Evolutionary conservation across 2,888 invertebrate species (phyloP).

Genomic region (Bimastos eiseni): DNA sequence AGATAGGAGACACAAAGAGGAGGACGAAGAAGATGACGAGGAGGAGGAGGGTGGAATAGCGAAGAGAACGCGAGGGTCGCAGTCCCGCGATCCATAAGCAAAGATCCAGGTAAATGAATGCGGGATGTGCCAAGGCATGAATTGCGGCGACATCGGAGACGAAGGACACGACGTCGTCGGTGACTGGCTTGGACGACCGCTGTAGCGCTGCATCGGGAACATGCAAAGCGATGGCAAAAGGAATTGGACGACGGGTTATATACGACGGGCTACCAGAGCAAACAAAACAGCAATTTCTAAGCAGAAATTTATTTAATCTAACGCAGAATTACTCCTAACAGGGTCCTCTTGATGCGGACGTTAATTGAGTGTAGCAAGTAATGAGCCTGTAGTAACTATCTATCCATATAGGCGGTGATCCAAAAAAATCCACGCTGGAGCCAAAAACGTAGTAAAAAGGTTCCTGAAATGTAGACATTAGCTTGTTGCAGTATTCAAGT

Average conservation of each 20-base stretch:
- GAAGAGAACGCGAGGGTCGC: neutral
- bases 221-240: neutral
- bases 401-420: neutral
- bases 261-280: neutral
- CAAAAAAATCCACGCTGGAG: neutral
- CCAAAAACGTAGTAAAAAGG: no score
- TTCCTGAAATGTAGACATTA: no score
- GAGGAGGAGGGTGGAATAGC: neutral
- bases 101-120: neutral
- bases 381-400: neutral
- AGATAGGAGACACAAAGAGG: neutral
- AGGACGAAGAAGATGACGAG: neutral
- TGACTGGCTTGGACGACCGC: neutral
- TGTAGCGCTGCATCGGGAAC: neutral
- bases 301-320: neutral
- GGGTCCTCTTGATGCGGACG: neutral
- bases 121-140: conserved; percentile 13
- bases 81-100: neutral
- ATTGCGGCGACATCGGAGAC: neutral
- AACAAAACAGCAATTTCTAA: neutral
- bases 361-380: neutral
- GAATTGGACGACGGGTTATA: neutral
- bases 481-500: no score
- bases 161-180: neutral
- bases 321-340: neutral